Conservation (phyloP, 2,113 vertebrate species). For the Scomber scombrus region DNA sequence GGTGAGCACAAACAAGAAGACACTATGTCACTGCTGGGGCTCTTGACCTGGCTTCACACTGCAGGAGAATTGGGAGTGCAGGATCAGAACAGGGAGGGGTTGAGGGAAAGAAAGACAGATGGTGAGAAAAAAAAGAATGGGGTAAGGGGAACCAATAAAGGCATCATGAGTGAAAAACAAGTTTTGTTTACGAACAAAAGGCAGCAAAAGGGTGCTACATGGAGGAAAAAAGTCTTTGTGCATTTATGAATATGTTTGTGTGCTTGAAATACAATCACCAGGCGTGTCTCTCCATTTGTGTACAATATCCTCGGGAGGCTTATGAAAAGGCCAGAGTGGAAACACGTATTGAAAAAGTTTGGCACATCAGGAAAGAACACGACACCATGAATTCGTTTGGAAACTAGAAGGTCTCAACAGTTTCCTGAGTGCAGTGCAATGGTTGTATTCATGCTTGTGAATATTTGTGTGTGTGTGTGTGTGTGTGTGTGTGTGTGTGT, state of each 20-base stretch:
- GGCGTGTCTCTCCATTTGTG: slow-evolving; percentile 44
- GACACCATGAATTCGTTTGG: slow-evolving; percentile 48
- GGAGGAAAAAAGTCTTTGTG: slow-evolving; percentile 11
- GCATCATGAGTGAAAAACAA: slow-evolving; percentile 25
- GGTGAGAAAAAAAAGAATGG: slow-evolving; percentile 14
- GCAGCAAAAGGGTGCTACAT: background rate
- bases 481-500: slow-evolving; percentile 15
- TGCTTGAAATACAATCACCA: slow-evolving; percentile 30
- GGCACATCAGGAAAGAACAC: slow-evolving; percentile 23
- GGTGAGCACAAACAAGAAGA: slow-evolving; percentile 60
- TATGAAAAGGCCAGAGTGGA: slow-evolving; percentile 41
- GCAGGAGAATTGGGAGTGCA: slow-evolving; percentile 44
- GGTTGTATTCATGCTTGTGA: slow-evolving; percentile 54
- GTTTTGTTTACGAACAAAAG: slow-evolving; percentile 54
- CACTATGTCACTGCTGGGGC: slow-evolving; percentile 49
- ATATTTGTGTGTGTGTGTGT: slow-evolving; percentile 37
- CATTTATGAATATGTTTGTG: slow-evolving; percentile 24
- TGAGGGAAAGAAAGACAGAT: slow-evolving; percentile 20
- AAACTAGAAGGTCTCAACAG: slow-evolving; percentile 56
- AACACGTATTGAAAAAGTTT: slow-evolving; percentile 60
- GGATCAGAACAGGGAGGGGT: slow-evolving; percentile 20
- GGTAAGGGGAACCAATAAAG: slow-evolving; percentile 10
- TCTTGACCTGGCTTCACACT: slow-evolving; percentile 52
- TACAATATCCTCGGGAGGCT: slow-evolving; percentile 30
- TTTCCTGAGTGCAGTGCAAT: slow-evolving; percentile 39